Evolutionary conservation across 2,888 invertebrate species (phyloP).

Genomic region (Drosophila tanythrix): DNA sequence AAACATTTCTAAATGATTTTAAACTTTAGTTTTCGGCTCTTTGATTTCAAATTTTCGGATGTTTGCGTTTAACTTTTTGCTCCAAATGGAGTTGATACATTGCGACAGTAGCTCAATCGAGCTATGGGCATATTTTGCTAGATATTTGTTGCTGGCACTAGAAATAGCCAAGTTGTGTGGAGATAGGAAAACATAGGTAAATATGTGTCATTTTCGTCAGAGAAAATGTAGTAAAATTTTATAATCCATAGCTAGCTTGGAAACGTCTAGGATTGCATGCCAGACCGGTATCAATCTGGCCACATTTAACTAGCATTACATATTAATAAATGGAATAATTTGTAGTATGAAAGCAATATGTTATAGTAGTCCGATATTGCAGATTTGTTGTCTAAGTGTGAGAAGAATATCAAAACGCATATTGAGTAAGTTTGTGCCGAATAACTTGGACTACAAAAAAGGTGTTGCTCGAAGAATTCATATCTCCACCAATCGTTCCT

Average conservation of each 20-base stretch:
- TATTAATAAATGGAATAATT: too few species aligned
- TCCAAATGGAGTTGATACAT: conserved; percentile 9
- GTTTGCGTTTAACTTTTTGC: neutral
- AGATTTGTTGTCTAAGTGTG: too few species aligned
- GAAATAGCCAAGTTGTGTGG: neutral
- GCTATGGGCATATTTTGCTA: neutral
- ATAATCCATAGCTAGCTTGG: too few species aligned
- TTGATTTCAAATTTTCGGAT: neutral
- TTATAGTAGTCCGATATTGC: too few species aligned
- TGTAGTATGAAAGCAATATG: too few species aligned
- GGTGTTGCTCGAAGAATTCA: neutral
- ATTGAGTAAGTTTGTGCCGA: too few species aligned
- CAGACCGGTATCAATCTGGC: too few species aligned
- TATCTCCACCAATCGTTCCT: too few species aligned
- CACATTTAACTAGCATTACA: too few species aligned
- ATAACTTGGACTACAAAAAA: neutral
- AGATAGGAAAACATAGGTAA: neutral
- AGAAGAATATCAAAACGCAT: too few species aligned
- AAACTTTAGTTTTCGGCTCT: conserved; percentile 24
- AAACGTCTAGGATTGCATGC: too few species aligned
- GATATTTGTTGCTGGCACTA: neutral
- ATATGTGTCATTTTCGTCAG: neutral
- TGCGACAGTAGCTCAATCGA: neutral
- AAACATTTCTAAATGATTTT: conserved; percentile 67
- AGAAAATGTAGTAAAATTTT: neutral